Percentiles rank a stretch among this genome's conserved stretches.
Evolutionary conservation across 2,888 invertebrate genomes (phyloP).

Genomic region (Hyalella azteca): DNA sequence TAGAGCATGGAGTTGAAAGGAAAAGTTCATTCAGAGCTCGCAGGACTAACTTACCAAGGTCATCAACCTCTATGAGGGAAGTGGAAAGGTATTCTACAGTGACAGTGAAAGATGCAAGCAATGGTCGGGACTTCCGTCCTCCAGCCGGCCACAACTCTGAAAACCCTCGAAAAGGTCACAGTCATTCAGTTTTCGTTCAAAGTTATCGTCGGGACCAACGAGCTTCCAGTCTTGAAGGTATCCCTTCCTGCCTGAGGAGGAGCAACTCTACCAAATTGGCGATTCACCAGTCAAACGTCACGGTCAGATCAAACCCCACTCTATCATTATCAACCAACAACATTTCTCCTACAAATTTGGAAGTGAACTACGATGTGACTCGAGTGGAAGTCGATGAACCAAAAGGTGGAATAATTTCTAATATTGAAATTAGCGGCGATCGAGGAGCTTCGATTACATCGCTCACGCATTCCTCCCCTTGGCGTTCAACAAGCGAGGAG

Average conservation of each 20-base stretch:
- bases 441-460: constrained; percentile 12
- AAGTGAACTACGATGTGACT: background rate
- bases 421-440: constrained; percentile 29
- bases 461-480: background rate
- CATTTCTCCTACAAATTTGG: background rate
- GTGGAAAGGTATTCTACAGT: constrained; percentile 7
- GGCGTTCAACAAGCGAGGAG: background rate
- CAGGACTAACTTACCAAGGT: background rate
- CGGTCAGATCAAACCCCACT: constrained; percentile 27
- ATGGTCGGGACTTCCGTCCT: background rate
- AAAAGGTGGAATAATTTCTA: constrained; percentile 1
- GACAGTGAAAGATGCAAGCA: background rate
- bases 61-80: background rate
- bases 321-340: constrained; percentile 14
- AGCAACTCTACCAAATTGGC: constrained; percentile 11
- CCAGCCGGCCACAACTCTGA: background rate
- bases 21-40: background rate
- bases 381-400: background rate
- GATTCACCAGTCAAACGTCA: constrained; percentile 13
- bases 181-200: constrained; percentile 6
- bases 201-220: constrained; percentile 4
- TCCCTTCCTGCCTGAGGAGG: background rate
- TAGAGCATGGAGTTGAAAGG: background rate
- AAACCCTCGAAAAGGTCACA: background rate
- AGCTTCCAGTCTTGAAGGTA: constrained; percentile 19